These are phyloP conservation scores for Pristionchus mayeri DNA, from an alignment of 2,888 invertebrate species.

Conservation along the genomic window DNA sequence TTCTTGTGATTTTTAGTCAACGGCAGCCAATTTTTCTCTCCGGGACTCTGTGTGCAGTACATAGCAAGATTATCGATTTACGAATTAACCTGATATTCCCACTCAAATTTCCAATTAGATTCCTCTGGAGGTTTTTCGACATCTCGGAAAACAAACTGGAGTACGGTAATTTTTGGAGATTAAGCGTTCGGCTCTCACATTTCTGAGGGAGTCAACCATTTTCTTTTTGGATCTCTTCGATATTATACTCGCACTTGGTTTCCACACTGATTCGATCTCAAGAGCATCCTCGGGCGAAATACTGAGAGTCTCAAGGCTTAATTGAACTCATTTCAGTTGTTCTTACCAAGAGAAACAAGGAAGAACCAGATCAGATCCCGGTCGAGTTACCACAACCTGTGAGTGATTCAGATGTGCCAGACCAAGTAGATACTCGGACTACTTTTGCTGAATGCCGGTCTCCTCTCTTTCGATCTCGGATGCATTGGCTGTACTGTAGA, in stretches of 20 bases:
- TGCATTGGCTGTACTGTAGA: slow-evolving; percentile 43
- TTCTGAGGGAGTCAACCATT: slow-evolving; percentile 19
- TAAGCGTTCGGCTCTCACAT: not conserved
- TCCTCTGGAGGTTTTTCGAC: not conserved
- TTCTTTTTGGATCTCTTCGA: not conserved
- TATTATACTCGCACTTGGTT: slow-evolving; percentile 45
- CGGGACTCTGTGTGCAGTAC: not conserved
- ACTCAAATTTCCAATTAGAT: slow-evolving; percentile 42
- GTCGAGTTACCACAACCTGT: slow-evolving; percentile 17
- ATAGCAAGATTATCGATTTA: not conserved
- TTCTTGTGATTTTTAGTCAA: slow-evolving; percentile 29
- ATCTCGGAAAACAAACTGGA: not conserved
- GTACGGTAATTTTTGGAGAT: not conserved
- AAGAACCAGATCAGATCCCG: slow-evolving; percentile 21
- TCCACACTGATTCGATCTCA: slow-evolving; percentile 48
- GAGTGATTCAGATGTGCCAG: not conserved
- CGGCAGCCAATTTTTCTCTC: slow-evolving; percentile 18
- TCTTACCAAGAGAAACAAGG: slow-evolving; percentile 29
- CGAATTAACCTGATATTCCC: slow-evolving; percentile 22
- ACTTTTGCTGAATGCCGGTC: slow-evolving; percentile 24
- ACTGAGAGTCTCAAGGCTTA: slow-evolving; percentile 1
- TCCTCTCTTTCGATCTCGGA: not conserved
- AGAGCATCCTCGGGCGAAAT: slow-evolving; percentile 40
- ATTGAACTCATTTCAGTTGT: too few relatives aligned
- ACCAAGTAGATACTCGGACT: not conserved